Conservation (phyloP, 2,113 vertebrate genomes). For the Corydoras sp. region DNA sequence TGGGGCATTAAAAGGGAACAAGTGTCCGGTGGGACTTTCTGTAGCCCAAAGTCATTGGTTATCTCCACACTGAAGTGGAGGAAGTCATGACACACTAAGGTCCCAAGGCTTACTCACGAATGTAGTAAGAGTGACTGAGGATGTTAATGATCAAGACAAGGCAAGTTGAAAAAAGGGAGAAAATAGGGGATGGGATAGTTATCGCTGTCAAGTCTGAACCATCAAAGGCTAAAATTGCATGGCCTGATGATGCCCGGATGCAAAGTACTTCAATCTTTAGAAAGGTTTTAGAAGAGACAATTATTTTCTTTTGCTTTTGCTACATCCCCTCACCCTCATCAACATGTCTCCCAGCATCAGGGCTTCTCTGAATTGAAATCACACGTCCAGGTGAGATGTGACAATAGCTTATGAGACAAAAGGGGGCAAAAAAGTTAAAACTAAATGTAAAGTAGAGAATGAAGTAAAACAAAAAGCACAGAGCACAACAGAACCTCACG, state of each 20-base stretch:
- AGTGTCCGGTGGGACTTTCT: constrained; percentile 42
- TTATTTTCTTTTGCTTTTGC: constrained; percentile 46
- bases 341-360: constrained; percentile 54
- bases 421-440: too few relatives aligned
- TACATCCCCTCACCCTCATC: constrained; percentile 49
- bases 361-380: constrained; percentile 33
- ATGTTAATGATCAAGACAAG: constrained; percentile 30
- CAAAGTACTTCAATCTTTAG: constrained; percentile 35
- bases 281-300: constrained; percentile 35
- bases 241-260: constrained; percentile 3
- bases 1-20: constrained; percentile 30
- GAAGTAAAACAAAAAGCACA: too few relatives aligned
- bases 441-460: too few relatives aligned
- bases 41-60: constrained; percentile 48
- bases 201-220: constrained; percentile 43
- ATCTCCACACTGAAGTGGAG: constrained; percentile 53
- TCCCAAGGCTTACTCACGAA: constrained; percentile 43
- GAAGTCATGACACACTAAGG: constrained; percentile 55
- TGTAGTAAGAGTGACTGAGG: constrained; percentile 53
- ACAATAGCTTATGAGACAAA: too few relatives aligned
- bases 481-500: too few relatives aligned
- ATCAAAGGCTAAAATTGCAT: constrained; percentile 57
- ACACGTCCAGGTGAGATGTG: constrained; percentile 9
- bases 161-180: constrained; percentile 42
- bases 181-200: constrained; percentile 29